A percentile compares a stretch with the other conserved stretches of the same genome.
phyloP scores from a whole-genome alignment of 2,797 vertebrate species.

The Protosalanx chinensis region DNA sequence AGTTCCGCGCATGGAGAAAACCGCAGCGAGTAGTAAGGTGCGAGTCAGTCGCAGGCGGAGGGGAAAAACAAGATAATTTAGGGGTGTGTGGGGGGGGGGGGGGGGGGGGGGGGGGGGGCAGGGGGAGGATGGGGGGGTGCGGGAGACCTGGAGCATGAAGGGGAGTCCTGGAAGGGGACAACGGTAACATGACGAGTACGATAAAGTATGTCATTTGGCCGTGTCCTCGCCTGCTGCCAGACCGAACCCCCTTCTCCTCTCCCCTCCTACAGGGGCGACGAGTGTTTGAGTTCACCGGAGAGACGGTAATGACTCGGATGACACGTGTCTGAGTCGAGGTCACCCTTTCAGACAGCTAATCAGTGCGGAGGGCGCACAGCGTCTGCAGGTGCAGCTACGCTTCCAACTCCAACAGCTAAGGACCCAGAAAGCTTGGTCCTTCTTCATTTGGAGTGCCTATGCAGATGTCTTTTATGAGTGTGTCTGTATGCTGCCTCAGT shows the following conservation, averaged over 20 bases:
- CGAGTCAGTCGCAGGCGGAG: too few species aligned
- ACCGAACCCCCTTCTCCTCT: neutral
- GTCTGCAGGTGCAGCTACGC: slow-evolving; percentile 17
- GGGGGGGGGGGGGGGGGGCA: too few species aligned
- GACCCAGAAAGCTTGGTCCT: neutral
- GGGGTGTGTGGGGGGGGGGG: too few species aligned
- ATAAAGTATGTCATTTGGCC: neutral
- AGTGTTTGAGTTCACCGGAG: neutral
- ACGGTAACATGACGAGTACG: neutral
- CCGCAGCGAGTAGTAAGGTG: too few species aligned
- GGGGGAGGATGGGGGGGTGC: too few species aligned
- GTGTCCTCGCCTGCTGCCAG: neutral
- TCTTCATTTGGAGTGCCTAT: neutral
- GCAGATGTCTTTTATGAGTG: too few species aligned
- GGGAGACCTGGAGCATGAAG: neutral
- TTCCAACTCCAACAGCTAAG: too few species aligned
- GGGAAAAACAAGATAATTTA: too few species aligned
- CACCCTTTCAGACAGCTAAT: slow-evolving; percentile 55
- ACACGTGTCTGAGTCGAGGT: slow-evolving; percentile 41
- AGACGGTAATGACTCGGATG: neutral
- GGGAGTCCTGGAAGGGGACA: neutral
- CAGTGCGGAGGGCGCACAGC: slow-evolving; percentile 51
- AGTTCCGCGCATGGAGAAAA: too few species aligned
- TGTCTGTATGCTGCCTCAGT: too few species aligned
- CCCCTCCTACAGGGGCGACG: neutral